phyloP scores from a whole-genome alignment of 2,113 vertebrate genomes.

The Dromaius novaehollandiae region DNA sequence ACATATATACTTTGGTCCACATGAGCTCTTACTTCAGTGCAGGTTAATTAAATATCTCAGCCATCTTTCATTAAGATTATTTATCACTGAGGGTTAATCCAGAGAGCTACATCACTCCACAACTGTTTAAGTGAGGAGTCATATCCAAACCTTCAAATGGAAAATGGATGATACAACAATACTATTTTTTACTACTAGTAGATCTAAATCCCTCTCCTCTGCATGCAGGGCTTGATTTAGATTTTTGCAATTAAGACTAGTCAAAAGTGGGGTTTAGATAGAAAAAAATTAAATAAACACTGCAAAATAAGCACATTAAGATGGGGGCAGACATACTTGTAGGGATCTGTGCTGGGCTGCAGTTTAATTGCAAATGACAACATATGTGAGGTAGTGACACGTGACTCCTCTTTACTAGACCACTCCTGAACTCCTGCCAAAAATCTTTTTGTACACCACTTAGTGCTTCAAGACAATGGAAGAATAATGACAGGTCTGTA shows the following conservation, averaged over 20 bases:
- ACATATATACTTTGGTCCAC: neutral
- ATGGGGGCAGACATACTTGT: neutral
- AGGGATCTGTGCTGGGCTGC: neutral
- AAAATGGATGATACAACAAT: neutral
- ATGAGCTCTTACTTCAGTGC: neutral
- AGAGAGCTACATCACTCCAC: neutral
- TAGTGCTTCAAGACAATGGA: constrained; percentile 62
- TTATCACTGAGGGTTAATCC: neutral
- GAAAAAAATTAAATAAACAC: neutral
- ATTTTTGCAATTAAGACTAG: neutral
- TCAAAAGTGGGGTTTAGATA: neutral
- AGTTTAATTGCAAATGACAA: neutral
- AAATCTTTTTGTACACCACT: constrained; percentile 18
- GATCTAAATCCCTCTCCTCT: neutral
- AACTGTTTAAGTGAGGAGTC: neutral
- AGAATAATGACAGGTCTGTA: constrained; percentile 60
- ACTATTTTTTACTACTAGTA: neutral
- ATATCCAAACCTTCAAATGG: neutral
- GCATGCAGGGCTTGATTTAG: neutral
- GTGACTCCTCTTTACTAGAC: neutral
- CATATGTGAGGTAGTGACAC: neutral
- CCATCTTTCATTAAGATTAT: neutral
- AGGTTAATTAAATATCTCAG: neutral
- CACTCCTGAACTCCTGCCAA: constrained; percentile 50
- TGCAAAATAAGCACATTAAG: neutral